These are phyloP conservation scores for Orchesella flavescens DNA, from an alignment of 2,888 invertebrate genomes.

Conservation along the genomic window DNA sequence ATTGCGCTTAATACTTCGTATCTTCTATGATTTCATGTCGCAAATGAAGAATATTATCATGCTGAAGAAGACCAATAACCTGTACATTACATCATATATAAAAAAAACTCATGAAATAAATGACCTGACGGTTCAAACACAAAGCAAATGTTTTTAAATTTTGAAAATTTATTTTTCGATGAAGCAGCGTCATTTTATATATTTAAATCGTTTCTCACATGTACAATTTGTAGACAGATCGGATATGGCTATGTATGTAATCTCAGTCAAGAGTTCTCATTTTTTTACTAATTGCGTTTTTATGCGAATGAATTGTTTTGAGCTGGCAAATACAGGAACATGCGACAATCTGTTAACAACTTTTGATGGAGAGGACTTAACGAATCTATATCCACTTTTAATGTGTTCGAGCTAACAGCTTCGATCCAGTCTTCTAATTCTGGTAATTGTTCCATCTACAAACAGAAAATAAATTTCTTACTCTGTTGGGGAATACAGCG, in stretches of 20 bases:
- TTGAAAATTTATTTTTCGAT: too few species aligned
- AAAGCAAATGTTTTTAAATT: too few species aligned
- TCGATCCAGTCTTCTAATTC: constrained; percentile 57
- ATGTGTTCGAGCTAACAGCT: background rate
- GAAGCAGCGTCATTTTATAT: too few species aligned
- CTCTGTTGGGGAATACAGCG: too few species aligned
- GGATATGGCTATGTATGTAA: background rate
- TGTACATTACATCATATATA: too few species aligned
- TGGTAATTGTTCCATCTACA: constrained; percentile 49
- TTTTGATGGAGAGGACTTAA: constrained; percentile 35
- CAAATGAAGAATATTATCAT: too few species aligned
- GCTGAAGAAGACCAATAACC: too few species aligned
- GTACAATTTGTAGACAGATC: background rate
- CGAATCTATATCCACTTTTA: background rate
- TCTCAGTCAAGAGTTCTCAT: background rate
- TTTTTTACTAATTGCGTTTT: background rate
- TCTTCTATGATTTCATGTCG: too few species aligned
- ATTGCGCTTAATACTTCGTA: too few species aligned
- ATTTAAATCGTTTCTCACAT: background rate
- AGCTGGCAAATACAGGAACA: constrained; percentile 57
- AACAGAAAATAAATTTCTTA: too few species aligned
- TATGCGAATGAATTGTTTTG: constrained; percentile 36
- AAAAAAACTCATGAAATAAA: too few species aligned
- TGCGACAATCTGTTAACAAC: constrained; percentile 57
- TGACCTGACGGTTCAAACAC: too few species aligned